Percentiles rank a stretch among this genome's conserved stretches.
Conservation (phyloP, 2,797 vertebrate species). For the Rhinella marina region DNA sequence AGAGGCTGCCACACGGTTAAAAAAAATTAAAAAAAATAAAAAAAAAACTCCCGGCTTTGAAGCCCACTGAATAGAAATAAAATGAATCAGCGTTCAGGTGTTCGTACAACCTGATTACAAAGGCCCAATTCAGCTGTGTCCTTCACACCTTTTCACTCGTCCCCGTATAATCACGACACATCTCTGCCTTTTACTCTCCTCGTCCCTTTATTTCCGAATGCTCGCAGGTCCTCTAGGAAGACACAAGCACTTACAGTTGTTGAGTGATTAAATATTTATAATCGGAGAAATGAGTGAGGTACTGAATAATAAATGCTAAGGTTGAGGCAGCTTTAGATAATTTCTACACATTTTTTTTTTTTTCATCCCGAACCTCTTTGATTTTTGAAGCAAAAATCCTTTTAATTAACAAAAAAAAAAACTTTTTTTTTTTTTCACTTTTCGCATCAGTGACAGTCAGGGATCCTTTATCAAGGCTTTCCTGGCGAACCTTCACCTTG, state of each 20-base stretch:
- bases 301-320: constrained; percentile 88
- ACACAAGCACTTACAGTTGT: constrained; percentile 86
- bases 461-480: constrained; percentile 65
- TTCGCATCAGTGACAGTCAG: constrained; percentile 62
- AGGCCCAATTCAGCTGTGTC: constrained; percentile 67
- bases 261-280: constrained; percentile 92
- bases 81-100: constrained; percentile 72
- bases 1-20: constrained; percentile 64
- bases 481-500: constrained; percentile 62
- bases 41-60: constrained; percentile 70
- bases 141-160: constrained; percentile 73
- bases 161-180: constrained; percentile 66
- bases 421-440: constrained; percentile 56
- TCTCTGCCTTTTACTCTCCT: constrained; percentile 55
- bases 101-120: constrained; percentile 72
- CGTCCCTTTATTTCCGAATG: constrained; percentile 71
- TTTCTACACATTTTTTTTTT: constrained; percentile 81
- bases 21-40: constrained; percentile 58
- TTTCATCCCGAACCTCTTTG: constrained; percentile 71
- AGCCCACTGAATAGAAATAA: constrained; percentile 68
- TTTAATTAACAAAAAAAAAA: constrained; percentile 73
- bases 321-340: constrained; percentile 83
- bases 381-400: constrained; percentile 71
- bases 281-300: constrained; percentile 85
- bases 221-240: constrained; percentile 82